Evolutionary conservation across 2,888 invertebrate species (phyloP).

Genomic region (Epirrita christyi): DNA sequence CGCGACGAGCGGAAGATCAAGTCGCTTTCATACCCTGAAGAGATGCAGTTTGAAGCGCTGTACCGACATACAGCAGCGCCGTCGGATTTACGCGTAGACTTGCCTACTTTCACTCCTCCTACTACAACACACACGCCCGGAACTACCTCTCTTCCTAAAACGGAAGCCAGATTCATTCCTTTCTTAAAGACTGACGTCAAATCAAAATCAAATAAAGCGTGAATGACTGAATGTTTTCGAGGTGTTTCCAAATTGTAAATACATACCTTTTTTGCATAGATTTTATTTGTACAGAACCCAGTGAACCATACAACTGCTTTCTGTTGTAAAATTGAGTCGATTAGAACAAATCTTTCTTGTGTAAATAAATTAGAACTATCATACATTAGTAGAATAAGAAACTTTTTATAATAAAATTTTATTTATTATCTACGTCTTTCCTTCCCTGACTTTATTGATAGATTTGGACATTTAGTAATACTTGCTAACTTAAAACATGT

Average conservation of each 20-base stretch:
- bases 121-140: conserved; percentile 49
- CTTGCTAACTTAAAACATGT: conserved; percentile 42
- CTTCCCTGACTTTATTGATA: conserved; percentile 33
- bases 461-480: conserved; percentile 42
- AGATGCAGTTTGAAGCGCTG: conserved; percentile 79
- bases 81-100: conserved; percentile 75
- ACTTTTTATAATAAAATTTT: conserved; percentile 72
- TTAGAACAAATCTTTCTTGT: conserved; percentile 50
- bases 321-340: conserved; percentile 42
- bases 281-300: conserved; percentile 35
- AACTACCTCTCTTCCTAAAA: conserved; percentile 42
- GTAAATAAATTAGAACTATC: conserved; percentile 68
- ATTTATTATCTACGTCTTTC: conserved; percentile 70
- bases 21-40: conserved; percentile 79
- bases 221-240: conserved; percentile 15
- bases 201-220: conserved; percentile 46
- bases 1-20: conserved; percentile 78
- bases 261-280: conserved; percentile 16
- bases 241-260: conserved; percentile 34
- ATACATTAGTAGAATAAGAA: conserved; percentile 61
- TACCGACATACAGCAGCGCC: conserved; percentile 75
- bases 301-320: conserved; percentile 34
- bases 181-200: conserved; percentile 49
- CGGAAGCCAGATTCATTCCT: conserved; percentile 64
- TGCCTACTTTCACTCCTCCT: conserved; percentile 85